These are phyloP conservation scores for Tetheella fluctuosa DNA, from an alignment of 2,888 invertebrate genomes.

Conservation along the genomic window DNA sequence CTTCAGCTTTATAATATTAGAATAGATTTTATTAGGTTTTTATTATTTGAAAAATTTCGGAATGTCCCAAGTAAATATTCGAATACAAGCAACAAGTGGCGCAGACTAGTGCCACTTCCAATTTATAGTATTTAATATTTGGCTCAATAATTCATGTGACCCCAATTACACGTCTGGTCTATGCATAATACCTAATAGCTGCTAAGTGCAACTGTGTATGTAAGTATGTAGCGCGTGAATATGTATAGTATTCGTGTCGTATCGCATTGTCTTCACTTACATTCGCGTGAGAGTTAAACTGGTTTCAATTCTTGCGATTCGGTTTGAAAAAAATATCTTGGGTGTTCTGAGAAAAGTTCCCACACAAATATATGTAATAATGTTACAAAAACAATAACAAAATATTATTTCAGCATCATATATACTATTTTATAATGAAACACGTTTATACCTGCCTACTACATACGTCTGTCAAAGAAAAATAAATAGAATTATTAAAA, in stretches of 20 bases:
- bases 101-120: neutral
- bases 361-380: too few species aligned
- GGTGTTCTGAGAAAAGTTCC: conserved; percentile 2
- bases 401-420: neutral
- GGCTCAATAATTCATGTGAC: neutral
- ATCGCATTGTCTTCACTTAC: neutral
- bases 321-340: neutral
- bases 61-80: neutral
- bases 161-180: conserved; percentile 4
- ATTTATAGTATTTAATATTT: conserved; percentile 1
- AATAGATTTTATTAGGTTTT: too few species aligned
- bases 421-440: neutral
- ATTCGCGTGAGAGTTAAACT: neutral
- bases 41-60: too few species aligned
- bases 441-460: neutral
- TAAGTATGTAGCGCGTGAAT: conserved; percentile 3
- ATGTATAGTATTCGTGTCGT: neutral
- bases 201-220: too few species aligned
- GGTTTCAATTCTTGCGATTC: neutral
- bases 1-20: too few species aligned
- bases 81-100: neutral
- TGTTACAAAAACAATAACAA: conserved; percentile 1
- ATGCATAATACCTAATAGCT: neutral
- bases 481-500: neutral
- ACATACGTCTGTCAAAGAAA: neutral